Conservation (phyloP, 1,140 invertebrate species). For the Stratiolaelaps scimitus region DNA sequence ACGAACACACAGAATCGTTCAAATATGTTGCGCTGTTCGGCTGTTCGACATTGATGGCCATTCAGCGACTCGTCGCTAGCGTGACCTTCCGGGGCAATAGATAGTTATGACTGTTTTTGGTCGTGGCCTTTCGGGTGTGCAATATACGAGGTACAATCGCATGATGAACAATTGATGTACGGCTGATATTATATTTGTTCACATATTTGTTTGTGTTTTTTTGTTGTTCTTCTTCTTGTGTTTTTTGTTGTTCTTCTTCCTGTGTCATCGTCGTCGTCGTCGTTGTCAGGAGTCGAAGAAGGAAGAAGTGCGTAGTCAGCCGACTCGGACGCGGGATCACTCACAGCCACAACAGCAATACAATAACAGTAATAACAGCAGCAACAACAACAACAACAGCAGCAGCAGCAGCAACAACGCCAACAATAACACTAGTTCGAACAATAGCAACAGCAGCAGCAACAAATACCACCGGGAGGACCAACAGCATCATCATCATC, state of each 20-base stretch:
- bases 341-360: slow-evolving; percentile 15
- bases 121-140: slow-evolving; percentile 3
- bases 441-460: neutral
- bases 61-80: neutral
- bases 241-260: neutral
- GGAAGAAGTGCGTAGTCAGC: slow-evolving; percentile 6
- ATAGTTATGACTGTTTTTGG: neutral
- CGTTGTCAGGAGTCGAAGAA: neutral
- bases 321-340: neutral
- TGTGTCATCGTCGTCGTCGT: too few relatives aligned
- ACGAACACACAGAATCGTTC: neutral
- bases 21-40: neutral
- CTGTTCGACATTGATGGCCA: neutral
- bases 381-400: slow-evolving; percentile 15
- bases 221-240: neutral
- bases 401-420: neutral
- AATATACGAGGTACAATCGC: neutral
- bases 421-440: neutral
- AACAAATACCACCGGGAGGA: neutral
- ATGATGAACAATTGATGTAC: too few relatives aligned
- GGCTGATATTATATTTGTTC: too few relatives aligned
- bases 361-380: neutral
- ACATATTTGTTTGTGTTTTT: too few relatives aligned
- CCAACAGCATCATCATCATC: neutral
- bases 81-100: neutral